Percentiles rank a stretch among this genome's conserved stretches.
These are phyloP conservation scores for Lophura nycthemera DNA, from an alignment of 2,113 vertebrate species.

Conservation along the genomic window DNA sequence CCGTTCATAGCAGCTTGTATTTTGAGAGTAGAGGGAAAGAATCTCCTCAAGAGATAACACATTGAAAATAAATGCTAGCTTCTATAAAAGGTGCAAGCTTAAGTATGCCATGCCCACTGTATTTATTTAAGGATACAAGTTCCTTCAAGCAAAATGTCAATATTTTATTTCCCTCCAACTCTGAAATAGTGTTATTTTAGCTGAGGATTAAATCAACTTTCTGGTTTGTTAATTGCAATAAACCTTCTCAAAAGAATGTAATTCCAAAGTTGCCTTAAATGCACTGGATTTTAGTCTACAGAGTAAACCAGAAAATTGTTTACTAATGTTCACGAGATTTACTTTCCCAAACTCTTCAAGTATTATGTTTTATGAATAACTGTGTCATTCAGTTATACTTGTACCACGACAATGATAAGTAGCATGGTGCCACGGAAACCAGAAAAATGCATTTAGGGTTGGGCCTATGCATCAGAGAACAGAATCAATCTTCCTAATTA, in stretches of 20 bases:
- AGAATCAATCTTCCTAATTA: slow-evolving; percentile 98
- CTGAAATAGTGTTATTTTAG: slow-evolving; percentile 43
- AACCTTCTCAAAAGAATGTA: slow-evolving; percentile 53
- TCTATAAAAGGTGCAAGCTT: slow-evolving; percentile 52
- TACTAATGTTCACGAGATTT: slow-evolving; percentile 51
- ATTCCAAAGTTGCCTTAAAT: slow-evolving; percentile 58
- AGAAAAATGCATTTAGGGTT: slow-evolving; percentile 88
- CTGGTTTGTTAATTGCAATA: slow-evolving; percentile 57
- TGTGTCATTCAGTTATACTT: slow-evolving; percentile 54
- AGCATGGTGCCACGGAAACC: slow-evolving; percentile 83
- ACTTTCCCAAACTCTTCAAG: slow-evolving; percentile 55
- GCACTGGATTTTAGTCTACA: slow-evolving; percentile 26
- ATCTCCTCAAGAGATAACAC: slow-evolving; percentile 69
- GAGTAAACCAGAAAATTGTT: slow-evolving; percentile 38
- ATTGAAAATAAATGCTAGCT: slow-evolving; percentile 71
- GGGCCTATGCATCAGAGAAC: slow-evolving; percentile 88
- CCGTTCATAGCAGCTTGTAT: slow-evolving; percentile 60
- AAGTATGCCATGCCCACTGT: slow-evolving; percentile 43
- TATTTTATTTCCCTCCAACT: slow-evolving; percentile 57
- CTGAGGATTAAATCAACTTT: slow-evolving; percentile 45
- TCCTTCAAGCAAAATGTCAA: slow-evolving; percentile 67
- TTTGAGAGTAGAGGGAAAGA: slow-evolving; percentile 58
- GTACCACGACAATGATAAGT: slow-evolving; percentile 81
- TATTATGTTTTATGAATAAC: slow-evolving; percentile 42
- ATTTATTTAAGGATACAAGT: slow-evolving; percentile 55